phyloP scores from a whole-genome alignment of 2,888 invertebrate genomes.

The Helleia helle region DNA sequence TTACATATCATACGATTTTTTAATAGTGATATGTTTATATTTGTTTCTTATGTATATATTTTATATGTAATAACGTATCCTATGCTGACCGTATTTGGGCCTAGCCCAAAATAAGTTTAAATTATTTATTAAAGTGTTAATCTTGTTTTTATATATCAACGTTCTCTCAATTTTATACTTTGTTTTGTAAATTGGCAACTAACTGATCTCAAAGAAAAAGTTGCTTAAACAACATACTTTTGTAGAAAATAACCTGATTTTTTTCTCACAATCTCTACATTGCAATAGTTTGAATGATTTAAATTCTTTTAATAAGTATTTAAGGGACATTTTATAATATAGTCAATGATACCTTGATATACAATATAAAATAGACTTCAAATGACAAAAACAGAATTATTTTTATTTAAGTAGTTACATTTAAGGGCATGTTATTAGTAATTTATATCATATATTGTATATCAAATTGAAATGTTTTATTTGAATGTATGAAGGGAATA shows the following conservation, averaged over 20 bases:
- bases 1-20: conserved; percentile 47
- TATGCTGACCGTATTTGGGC: neutral
- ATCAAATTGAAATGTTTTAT: too few species aligned
- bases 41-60: neutral
- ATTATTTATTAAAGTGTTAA: too few species aligned
- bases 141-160: neutral
- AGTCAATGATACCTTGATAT: neutral
- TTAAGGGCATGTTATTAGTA: neutral
- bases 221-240: too few species aligned
- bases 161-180: too few species aligned
- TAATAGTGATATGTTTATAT: conserved; percentile 1
- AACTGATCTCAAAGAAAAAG: neutral
- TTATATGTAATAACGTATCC: neutral
- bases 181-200: neutral
- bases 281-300: too few species aligned
- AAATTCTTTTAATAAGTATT: too few species aligned
- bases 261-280: too few species aligned
- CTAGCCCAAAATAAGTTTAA: neutral
- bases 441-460: conserved; percentile 1
- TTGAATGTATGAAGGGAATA: too few species aligned
- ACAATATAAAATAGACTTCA: conserved; percentile 2
- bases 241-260: too few species aligned
- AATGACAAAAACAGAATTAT: neutral
- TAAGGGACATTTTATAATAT: neutral
- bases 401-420: neutral